These are phyloP conservation scores for Drosophila rhopaloa DNA, from an alignment of 1,140 invertebrate species.

Conservation along the genomic window DNA sequence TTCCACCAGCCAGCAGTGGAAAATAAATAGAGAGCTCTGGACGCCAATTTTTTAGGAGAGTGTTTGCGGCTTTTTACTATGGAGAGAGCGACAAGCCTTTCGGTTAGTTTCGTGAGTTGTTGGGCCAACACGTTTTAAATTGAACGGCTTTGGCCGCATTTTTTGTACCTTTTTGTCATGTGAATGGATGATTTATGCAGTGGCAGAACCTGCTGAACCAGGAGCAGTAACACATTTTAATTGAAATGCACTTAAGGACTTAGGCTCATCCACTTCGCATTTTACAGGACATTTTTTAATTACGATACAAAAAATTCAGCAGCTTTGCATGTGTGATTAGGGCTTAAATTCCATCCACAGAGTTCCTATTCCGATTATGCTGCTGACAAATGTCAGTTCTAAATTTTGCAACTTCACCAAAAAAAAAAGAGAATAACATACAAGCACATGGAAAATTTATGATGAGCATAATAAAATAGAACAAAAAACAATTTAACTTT, in stretches of 20 bases:
- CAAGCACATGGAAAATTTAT: slow-evolving; percentile 62
- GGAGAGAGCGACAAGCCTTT: slow-evolving; percentile 8
- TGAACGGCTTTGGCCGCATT: slow-evolving; percentile 61
- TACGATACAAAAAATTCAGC: slow-evolving; percentile 15
- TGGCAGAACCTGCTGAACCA: slow-evolving; percentile 16
- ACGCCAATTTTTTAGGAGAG: slow-evolving; percentile 16
- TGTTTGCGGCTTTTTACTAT: slow-evolving; percentile 9
- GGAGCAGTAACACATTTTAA: slow-evolving; percentile 52
- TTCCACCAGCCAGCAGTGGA: slow-evolving; percentile 41
- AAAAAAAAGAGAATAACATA: slow-evolving; percentile 26
- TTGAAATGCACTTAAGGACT: slow-evolving; percentile 78
- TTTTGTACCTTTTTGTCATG: slow-evolving; percentile 31
- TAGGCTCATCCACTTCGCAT: slow-evolving; percentile 11
- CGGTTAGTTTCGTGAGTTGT: slow-evolving; percentile 41
- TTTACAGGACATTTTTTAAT: slow-evolving; percentile 33
- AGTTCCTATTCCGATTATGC: slow-evolving; percentile 43
- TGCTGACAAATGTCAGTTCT: slow-evolving; percentile 70
- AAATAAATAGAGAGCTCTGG: slow-evolving; percentile 36
- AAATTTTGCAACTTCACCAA: slow-evolving; percentile 59
- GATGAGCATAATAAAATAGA: slow-evolving; percentile 57
- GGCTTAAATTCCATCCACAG: slow-evolving; percentile 25
- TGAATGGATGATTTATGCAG: slow-evolving; percentile 65
- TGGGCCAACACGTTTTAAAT: slow-evolving; percentile 69
- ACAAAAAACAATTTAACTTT: slow-evolving; percentile 81
- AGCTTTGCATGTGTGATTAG: slow-evolving; percentile 35